Base-by-base conservation (phyloP, 2,888 invertebrate species). In the Melinaea marsaeus region DNA sequence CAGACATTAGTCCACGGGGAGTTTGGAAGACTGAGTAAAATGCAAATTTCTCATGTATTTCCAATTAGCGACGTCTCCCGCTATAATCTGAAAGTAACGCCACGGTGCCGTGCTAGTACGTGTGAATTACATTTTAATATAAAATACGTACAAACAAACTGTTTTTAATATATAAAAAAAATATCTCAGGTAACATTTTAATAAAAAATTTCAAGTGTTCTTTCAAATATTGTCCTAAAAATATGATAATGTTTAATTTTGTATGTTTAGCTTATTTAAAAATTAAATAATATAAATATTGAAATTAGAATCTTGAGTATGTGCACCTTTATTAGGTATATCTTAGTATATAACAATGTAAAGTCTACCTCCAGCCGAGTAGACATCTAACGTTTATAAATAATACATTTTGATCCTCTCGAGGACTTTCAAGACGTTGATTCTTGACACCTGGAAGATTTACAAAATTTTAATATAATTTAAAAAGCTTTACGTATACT, bases 41-140 rank as follows among this genome's bases (percentile, higher is more conserved):
- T 88, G 88, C 85, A 86, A 89, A 89, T 86, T 51, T 78, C 81
- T 84, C 84, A 85, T 88, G 87, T 86, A 88, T 87, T 87, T 86
- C 85, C 86, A 88, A 89, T 89, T 88, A 89, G 84, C 74, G 72
- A 72, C 66, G 68, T 68, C 71, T 64, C 72, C 67, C 71, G 72
- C 70, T 69, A 73, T 68, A 75, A 73, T 71, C 73, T 70, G 57
- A 67, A 64, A 59, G 60, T 58, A 65, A 58, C 59, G 62, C 55
- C 1, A 51, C 51, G 51, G 9, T 51, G 22, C 32, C 9, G 32
- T 32, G 32, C 22, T 9, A n/a, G 51, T 51, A 51, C 51, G 32
- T 51, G 51, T 51, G 32, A 51, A 51, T 51, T 7, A 42, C 42
- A 51, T 51, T 51, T 51, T 51, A 9, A 51, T 51, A 51, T n/a